Percentiles rank a stretch among this genome's conserved stretches.
These are phyloP conservation scores for Trinectes maculatus DNA, from an alignment of 2,113 vertebrate species.

Conservation along the genomic window DNA sequence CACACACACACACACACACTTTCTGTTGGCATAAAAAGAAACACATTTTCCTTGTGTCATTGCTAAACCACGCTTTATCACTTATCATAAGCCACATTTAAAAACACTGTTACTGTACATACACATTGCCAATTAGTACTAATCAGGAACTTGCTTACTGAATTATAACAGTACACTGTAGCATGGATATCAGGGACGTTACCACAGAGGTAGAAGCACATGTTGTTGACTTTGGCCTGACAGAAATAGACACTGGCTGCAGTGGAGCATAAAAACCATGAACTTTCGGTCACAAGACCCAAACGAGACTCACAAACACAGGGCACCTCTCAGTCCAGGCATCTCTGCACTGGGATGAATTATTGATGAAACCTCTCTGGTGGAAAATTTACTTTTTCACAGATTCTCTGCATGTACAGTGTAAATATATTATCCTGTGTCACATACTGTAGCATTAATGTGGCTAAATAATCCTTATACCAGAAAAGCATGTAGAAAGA, in stretches of 20 bases:
- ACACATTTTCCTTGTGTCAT: background rate
- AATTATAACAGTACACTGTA: background rate
- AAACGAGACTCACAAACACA: constrained; percentile 1
- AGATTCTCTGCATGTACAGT: background rate
- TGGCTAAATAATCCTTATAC: background rate
- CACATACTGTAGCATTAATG: background rate
- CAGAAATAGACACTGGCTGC: constrained; percentile 5
- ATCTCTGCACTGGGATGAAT: background rate
- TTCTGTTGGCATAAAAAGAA: background rate
- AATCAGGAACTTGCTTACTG: background rate
- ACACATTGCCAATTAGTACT: too few relatives aligned
- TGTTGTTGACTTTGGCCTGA: constrained; percentile 6
- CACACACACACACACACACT: background rate
- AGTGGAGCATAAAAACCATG: constrained; percentile 16
- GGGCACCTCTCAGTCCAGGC: constrained; percentile 4
- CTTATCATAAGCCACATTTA: too few relatives aligned
- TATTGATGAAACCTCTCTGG: constrained; percentile 10
- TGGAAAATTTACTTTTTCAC: background rate
- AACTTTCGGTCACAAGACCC: constrained; percentile 18
- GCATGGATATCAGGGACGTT: background rate
- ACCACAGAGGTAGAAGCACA: background rate
- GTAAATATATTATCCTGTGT: background rate
- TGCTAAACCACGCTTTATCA: too few relatives aligned
- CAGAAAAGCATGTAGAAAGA: background rate
- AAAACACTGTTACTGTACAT: too few relatives aligned